These are phyloP conservation scores for Proisotoma minuta DNA, from an alignment of 2,888 invertebrate genomes.

Conservation along the genomic window DNA sequence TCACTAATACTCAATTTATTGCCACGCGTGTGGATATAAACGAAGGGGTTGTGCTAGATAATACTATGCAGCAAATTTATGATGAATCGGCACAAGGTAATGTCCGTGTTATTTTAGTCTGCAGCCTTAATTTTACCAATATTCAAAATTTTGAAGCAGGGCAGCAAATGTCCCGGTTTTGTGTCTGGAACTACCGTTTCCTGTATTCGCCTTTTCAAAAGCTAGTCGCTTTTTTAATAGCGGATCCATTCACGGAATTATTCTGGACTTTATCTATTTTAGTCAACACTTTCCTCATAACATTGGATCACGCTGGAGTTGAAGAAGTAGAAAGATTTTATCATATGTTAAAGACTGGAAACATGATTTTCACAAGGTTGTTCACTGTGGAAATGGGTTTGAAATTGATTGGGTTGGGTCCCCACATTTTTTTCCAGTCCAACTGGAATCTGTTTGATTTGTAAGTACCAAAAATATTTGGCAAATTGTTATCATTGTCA, in stretches of 20 bases:
- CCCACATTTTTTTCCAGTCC: constrained; percentile 94
- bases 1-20: too few relatives aligned
- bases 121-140: too few relatives aligned
- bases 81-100: too few relatives aligned
- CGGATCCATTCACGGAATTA: constrained; percentile 96
- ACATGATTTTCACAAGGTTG: constrained; percentile 62
- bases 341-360: constrained; percentile 73
- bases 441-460: constrained; percentile 31
- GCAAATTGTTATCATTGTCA: background rate
- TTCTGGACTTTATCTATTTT: constrained; percentile 98
- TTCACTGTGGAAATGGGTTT: constrained; percentile 51
- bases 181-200: constrained; percentile 86
- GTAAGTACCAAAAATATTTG: background rate
- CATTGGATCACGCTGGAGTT: constrained; percentile 92
- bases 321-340: constrained; percentile 64
- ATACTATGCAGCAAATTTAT: constrained; percentile 93
- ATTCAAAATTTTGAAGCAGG: too few relatives aligned
- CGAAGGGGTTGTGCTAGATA: constrained; percentile 97
- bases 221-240: constrained; percentile 75
- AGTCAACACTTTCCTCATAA: constrained; percentile 86
- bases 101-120: too few relatives aligned
- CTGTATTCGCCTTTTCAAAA: constrained; percentile 88
- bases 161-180: constrained; percentile 10
- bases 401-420: constrained; percentile 94
- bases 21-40: constrained; percentile 51